Conservation (phyloP, 1,140 invertebrate species). For the Trypoxylus dichotomus region DNA sequence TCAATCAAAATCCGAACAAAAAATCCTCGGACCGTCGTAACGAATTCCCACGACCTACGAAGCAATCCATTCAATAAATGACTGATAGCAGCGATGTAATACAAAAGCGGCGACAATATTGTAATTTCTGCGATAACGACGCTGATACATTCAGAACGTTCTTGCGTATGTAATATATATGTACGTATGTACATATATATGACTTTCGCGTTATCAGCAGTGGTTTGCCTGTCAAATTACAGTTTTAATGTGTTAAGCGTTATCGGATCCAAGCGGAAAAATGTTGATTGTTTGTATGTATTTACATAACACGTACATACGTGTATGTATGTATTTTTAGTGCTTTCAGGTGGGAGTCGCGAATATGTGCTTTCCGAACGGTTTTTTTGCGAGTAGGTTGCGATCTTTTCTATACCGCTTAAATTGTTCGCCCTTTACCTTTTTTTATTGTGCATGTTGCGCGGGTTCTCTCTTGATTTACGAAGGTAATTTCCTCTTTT, state of each 20-base stretch:
- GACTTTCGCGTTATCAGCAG: conserved; percentile 1
- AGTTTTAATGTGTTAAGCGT: background rate
- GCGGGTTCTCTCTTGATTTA: too few species aligned
- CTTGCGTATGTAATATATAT: background rate
- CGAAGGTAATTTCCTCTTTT: too few species aligned
- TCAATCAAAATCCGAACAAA: background rate
- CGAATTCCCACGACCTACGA: background rate
- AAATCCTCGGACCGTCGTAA: background rate
- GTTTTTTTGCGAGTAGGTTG: too few species aligned
- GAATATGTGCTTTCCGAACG: too few species aligned
- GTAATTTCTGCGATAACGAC: conserved; percentile 13
- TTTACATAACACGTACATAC: background rate
- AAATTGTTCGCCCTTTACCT: too few species aligned
- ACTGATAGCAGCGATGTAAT: conserved; percentile 4
- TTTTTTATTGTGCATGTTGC: too few species aligned
- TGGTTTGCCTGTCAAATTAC: conserved; percentile 5
- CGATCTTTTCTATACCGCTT: too few species aligned
- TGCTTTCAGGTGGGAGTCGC: background rate
- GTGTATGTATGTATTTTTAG: too few species aligned
- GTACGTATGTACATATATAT: background rate
- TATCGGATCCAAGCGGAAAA: background rate
- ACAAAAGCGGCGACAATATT: background rate
- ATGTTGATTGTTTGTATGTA: background rate
- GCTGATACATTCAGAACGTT: too few species aligned
- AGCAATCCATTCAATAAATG: background rate